A percentile compares a stretch with the other conserved stretches of the same genome.
Evolutionary conservation across 37 sponge, comb jelly and placozoan genomes (phyloP).

Genomic region (Bolinopsis microptera): DNA sequence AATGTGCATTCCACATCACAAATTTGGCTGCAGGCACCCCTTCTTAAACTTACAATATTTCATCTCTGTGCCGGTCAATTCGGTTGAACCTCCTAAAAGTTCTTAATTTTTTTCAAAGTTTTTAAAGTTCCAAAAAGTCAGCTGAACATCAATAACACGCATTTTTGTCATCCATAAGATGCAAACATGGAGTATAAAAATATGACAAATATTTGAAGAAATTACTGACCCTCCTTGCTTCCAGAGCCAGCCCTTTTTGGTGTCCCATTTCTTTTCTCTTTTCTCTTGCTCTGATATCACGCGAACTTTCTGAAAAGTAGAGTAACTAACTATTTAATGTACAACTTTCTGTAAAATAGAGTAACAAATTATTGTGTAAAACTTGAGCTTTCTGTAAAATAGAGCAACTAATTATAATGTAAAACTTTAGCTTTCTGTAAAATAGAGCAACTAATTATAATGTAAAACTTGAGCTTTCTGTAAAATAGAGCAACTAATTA

Average conservation of each 20-base stretch:
- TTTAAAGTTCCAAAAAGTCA: background rate
- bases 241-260: slow-evolving; percentile 51
- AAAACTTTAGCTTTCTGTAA: too few species aligned
- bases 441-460: too few species aligned
- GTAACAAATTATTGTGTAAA: too few species aligned
- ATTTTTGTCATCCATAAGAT: background rate
- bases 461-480: too few species aligned
- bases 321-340: background rate
- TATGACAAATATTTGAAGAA: background rate
- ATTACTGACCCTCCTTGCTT: slow-evolving; percentile 49
- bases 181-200: background rate
- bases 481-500: too few species aligned
- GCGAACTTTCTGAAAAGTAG: slow-evolving; percentile 15
- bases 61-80: background rate
- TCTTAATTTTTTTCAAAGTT: too few species aligned
- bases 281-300: slow-evolving; percentile 21
- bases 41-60: slow-evolving; percentile 44
- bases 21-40: background rate
- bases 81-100: slow-evolving; percentile 31
- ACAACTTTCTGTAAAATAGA: too few species aligned
- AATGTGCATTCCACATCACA: background rate
- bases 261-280: slow-evolving; percentile 62
- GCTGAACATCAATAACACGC: background rate
- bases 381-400: too few species aligned
- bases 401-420: too few species aligned